Percentiles rank a stretch among this genome's conserved stretches.
Evolutionary conservation across 64 coral and sea anemone species (phyloP).

Genomic region (Montipora foliosa): DNA sequence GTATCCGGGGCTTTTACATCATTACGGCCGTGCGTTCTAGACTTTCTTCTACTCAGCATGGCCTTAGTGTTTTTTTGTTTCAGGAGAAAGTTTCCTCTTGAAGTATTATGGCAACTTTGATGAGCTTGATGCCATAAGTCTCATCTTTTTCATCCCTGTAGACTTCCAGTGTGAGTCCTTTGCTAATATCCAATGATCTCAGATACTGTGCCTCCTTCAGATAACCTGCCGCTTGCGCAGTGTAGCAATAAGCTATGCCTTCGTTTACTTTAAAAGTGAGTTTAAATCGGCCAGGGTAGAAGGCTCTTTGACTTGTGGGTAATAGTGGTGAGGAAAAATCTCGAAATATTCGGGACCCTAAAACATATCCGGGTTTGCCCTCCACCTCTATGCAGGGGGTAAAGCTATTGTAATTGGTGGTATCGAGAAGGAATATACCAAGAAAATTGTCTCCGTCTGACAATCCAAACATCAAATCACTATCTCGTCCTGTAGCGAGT

Average conservation of each 20-base stretch:
- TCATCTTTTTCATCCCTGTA: background rate
- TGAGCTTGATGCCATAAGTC: no score
- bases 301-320: background rate
- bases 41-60: no score
- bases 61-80: no score
- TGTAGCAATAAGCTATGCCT: background rate
- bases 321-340: background rate
- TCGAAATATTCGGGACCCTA: background rate
- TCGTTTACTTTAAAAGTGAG: background rate
- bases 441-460: background rate
- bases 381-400: background rate
- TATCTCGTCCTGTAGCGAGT: background rate
- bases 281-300: background rate
- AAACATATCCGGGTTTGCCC: background rate
- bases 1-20: no score
- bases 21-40: no score
- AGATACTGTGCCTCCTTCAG: background rate
- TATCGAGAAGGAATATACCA: background rate
- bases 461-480: background rate
- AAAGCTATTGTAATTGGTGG: background rate
- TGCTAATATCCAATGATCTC: background rate
- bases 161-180: background rate
- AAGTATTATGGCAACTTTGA: no score
- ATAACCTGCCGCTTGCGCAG: background rate
- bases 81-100: no score